Base-by-base conservation (phyloP, 1,140 invertebrate species). In the Acromyrmex heyeri region DNA sequence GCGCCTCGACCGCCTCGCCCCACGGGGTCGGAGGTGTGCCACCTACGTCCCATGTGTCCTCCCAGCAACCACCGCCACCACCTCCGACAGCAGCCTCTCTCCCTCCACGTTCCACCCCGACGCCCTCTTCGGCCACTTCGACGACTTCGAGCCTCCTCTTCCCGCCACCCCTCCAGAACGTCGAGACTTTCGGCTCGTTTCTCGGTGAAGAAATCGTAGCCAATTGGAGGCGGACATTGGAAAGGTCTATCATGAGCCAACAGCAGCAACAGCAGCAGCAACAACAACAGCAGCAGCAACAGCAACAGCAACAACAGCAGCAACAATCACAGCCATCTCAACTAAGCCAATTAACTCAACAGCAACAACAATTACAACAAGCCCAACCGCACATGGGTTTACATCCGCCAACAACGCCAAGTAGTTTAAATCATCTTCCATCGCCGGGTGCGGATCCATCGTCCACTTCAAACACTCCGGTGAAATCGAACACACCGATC, bases 141-240 rank as follows among this genome's bases (percentile, higher is more conserved):
- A 95, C 96, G 62, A 95, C 95, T 76, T 93, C 95, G 79, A 94
- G 93, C 78, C 94, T 95, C 89, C 95, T 96, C 75, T 95, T 95
- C 89, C 96, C 96, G 34, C 96, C 96, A 59, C 95, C 96, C 75
- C 96, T 97, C 48, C 96, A 97, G 94, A 97, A 96, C 93, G 97
- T 97, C 91, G 97, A 97, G 93, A 96, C 96, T 38, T 97, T 97
- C 93, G 96, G 97, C 91, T 96, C 96, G 61, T 96, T 97, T 86
- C 95, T 97, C 81, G 97, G 97, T 91, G 97, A 97, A 94, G 97
- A 97, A 93, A 97, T 97, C 88, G 97, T 97, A 87, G 97, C 97
- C 88, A 97, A 97, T 93, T 98, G 97, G 97, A 96, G 97, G 92
- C 96, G 97, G 91, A 96, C 96, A 89, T 95, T 97, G 91, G 97